Percentiles rank a stretch among this genome's conserved stretches.
These are phyloP conservation scores for Phocides pigmalion DNA, from an alignment of 1,140 invertebrate genomes.

Conservation along the genomic window DNA sequence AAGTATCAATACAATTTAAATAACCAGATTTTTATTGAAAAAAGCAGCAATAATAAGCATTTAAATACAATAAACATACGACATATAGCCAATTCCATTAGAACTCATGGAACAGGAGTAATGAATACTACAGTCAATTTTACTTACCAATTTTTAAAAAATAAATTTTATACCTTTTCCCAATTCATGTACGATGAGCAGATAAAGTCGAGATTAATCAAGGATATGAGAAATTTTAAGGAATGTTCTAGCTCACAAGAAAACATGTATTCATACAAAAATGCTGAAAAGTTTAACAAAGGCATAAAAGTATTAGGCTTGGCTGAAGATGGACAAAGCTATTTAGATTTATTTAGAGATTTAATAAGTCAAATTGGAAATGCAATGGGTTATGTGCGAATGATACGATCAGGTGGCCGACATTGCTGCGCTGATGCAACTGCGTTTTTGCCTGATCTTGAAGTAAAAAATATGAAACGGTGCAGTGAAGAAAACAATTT, in stretches of 20 bases:
- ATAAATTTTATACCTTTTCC: constrained; percentile 97
- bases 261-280: constrained; percentile 92
- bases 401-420: constrained; percentile 96
- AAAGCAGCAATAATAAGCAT: constrained; percentile 96
- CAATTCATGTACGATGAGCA: constrained; percentile 99
- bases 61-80: constrained; percentile 98
- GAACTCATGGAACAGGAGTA: constrained; percentile 98
- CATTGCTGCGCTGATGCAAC: constrained; percentile 96
- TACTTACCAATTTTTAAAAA: constrained; percentile 97
- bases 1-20: constrained; percentile 98
- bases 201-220: constrained; percentile 97
- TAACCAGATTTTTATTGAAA: constrained; percentile 98
- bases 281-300: constrained; percentile 97
- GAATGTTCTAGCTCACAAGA: constrained; percentile 84
- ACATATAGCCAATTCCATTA: constrained; percentile 98
- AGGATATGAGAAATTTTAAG: constrained; percentile 92
- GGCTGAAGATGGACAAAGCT: constrained; percentile 92
- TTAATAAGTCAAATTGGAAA: constrained; percentile 98
- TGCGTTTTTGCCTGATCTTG: constrained; percentile 94
- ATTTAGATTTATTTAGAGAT: constrained; percentile 96
- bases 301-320: constrained; percentile 95
- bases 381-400: constrained; percentile 97
- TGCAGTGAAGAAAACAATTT: constrained; percentile 85
- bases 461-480: constrained; percentile 87
- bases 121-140: constrained; percentile 99